Evolutionary conservation across 2,888 invertebrate genomes (phyloP).

Genomic region (Tetragonisca angustula): DNA sequence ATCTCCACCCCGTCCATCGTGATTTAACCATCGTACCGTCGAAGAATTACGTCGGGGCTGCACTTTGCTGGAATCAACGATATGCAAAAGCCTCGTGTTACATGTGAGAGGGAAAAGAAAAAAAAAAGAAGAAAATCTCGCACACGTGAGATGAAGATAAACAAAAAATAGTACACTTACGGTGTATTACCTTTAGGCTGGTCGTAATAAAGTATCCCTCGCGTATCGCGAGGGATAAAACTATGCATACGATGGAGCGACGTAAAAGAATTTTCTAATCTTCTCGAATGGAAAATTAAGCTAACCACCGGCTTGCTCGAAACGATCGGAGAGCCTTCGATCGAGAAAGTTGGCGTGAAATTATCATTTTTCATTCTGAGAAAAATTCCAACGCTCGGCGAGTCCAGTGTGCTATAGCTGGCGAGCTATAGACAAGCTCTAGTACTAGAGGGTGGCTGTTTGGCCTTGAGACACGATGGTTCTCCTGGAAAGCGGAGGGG

Average conservation of each 20-base stretch:
- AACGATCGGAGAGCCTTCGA: too few species aligned
- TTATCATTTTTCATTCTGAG: neutral
- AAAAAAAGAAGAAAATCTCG: neutral
- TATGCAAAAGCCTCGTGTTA: neutral
- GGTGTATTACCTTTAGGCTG: slow-evolving; percentile 1
- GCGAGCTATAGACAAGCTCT: neutral
- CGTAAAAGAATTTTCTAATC: slow-evolving; percentile 4
- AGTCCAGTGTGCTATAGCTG: neutral
- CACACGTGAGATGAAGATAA: slow-evolving; percentile 36
- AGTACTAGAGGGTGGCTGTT: slow-evolving; percentile 43
- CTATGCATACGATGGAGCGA: neutral
- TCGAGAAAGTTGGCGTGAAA: neutral
- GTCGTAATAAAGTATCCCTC: slow-evolving; percentile 10
- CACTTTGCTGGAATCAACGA: neutral
- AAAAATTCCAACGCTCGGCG: neutral
- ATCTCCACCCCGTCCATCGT: neutral
- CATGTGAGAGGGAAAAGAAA: too few species aligned
- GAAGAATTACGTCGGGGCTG: neutral
- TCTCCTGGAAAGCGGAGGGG: slow-evolving; percentile 58
- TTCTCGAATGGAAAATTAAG: neutral
- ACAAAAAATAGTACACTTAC: neutral
- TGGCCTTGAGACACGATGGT: slow-evolving; percentile 72
- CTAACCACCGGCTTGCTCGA: neutral
- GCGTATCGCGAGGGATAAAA: slow-evolving; percentile 24
- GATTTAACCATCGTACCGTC: neutral